Evolutionary conservation across 2,888 invertebrate species (phyloP).

Genomic region (Stegophylla sp.): DNA sequence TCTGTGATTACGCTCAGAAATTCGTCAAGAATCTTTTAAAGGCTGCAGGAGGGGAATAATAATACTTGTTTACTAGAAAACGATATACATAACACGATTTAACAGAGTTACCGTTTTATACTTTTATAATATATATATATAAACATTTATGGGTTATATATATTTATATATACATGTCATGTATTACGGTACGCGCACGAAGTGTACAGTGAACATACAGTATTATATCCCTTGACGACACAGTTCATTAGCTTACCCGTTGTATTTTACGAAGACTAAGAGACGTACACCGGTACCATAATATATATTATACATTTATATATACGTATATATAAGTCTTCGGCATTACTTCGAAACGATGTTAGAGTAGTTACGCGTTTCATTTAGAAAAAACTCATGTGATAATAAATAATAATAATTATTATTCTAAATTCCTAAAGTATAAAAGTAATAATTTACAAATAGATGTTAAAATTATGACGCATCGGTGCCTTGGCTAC

Average conservation of each 20-base stretch:
- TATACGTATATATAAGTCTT: not conserved
- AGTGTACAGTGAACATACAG: not conserved
- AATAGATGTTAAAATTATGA: too few relatives aligned
- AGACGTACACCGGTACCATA: conserved; percentile 4
- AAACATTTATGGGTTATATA: conserved; percentile 14
- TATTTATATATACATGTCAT: not conserved
- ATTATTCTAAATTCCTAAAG: too few relatives aligned
- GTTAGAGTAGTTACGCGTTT: too few relatives aligned
- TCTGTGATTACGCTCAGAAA: too few relatives aligned
- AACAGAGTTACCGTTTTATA: not conserved
- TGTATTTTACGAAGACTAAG: not conserved
- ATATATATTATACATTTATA: too few relatives aligned
- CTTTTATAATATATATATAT: not conserved
- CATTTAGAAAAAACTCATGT: too few relatives aligned
- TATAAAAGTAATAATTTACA: too few relatives aligned
- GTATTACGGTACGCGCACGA: not conserved
- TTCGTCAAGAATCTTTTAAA: too few relatives aligned
- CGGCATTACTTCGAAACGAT: not conserved
- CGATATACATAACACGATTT: not conserved
- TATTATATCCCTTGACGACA: conserved; percentile 9
- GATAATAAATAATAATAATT: too few relatives aligned
- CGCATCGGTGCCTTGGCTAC: too few relatives aligned
- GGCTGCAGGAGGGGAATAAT: not conserved
- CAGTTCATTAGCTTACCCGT: conserved; percentile 26
- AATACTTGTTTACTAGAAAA: not conserved